These are phyloP conservation scores for Cheilosia soror DNA, from an alignment of 2,888 invertebrate species.

Conservation along the genomic window DNA sequence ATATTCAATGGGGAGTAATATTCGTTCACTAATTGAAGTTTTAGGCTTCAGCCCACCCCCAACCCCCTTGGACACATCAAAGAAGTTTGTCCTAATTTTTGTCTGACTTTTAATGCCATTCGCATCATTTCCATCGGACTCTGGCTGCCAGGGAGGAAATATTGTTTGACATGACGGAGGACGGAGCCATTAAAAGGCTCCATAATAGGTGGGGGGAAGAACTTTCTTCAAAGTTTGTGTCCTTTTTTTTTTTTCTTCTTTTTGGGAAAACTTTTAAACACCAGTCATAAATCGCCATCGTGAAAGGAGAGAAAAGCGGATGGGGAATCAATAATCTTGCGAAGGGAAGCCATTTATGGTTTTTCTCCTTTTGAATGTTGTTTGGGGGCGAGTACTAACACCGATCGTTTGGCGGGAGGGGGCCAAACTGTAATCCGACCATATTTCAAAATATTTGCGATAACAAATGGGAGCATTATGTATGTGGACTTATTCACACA, in stretches of 20 bases:
- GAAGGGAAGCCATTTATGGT: conserved; percentile 50
- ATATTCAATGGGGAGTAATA: background rate
- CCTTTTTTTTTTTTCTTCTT: background rate
- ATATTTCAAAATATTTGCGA: conserved; percentile 66
- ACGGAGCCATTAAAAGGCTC: conserved; percentile 28
- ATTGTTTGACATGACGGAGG: conserved; percentile 49
- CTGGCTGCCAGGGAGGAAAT: conserved; percentile 31
- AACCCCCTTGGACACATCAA: conserved; percentile 11
- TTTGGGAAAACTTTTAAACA: conserved; percentile 59
- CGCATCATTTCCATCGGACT: conserved; percentile 38
- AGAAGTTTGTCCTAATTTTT: no score
- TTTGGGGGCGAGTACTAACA: conserved; percentile 3
- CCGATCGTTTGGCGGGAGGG: background rate
- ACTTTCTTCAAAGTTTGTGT: conserved; percentile 32
- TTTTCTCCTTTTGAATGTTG: background rate
- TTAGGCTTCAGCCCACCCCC: background rate
- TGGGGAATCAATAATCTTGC: conserved; percentile 64
- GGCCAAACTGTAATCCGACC: conserved; percentile 43
- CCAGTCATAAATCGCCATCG: conserved; percentile 66
- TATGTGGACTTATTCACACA: conserved; percentile 57
- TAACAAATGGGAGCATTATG: conserved; percentile 61
- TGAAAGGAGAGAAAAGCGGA: conserved; percentile 51
- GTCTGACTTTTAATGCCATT: conserved; percentile 34
- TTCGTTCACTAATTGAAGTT: conserved; percentile 36
- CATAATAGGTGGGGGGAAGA: conserved; percentile 1